Evolutionary conservation across 2,888 invertebrate genomes (phyloP), one percentile per base, ranked within the genome.

Genomic region (Luperina testacea): DNA sequence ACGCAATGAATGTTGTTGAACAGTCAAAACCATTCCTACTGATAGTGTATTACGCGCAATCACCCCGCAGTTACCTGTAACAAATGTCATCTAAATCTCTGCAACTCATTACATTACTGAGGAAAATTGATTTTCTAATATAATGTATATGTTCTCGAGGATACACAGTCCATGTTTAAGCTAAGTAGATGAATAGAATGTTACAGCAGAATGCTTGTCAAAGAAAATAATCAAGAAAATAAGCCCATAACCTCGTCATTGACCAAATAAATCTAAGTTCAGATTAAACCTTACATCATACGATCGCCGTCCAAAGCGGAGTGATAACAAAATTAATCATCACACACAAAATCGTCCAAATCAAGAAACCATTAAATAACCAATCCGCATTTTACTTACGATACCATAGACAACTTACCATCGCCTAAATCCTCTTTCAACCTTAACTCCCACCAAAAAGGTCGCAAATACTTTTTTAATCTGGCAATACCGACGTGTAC

Each of bases 321-420:
- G 80, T 83, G 88, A 90, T 93, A 92, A 92, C 92, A 89, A 93
- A 94, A 95, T 96, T 96, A 96, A 96, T 96, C 95, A 95, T 93
- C 92, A 92, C 91, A 89, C 83, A 89, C 85, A 93, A 93, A 95
- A 95, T 95, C 93, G 94, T 92, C 90, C 87, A 90, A 95, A 94
- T 94, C 95, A 94, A 93, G 96, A 96, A 96, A 96, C 96, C 96
- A 96, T 96, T 95, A 95, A 96, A 96, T 96, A 96, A 96, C 96
- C 95, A 95, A 96, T 96, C 95, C 94, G 93, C 92, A 89, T 92
- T 93, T 94, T 93, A 90, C 92, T 89, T 86, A 87, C 65, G 88
- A 77, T 76, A 79, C 88, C 90, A 86, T 80, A 77, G 76, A 86
- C 78, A 76, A 77, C 78, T 78, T 84, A 77, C 82, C 80, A 82